A percentile compares a stretch with the other conserved stretches of the same genome.
Conservation (phyloP, 2,113 vertebrate genomes). For the Okapia johnstoni region DNA sequence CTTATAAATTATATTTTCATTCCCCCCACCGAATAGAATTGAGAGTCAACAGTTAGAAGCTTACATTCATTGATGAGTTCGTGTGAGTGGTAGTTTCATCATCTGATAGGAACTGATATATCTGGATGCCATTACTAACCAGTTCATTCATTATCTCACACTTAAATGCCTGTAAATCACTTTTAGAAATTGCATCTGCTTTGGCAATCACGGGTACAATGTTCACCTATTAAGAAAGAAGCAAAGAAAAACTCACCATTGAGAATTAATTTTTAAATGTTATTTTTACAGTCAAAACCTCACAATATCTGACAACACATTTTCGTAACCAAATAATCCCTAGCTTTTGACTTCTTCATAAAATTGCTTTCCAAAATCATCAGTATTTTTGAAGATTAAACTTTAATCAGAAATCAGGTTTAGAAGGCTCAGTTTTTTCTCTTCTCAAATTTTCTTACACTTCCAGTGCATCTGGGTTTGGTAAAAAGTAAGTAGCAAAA, state of each 20-base stretch:
- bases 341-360: background rate
- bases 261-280: background rate
- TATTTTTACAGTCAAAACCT: background rate
- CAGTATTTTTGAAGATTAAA: background rate
- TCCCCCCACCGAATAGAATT: background rate
- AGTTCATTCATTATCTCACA: slow-evolving; percentile 93
- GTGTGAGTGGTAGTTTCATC: slow-evolving; percentile 86
- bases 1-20: background rate
- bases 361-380: background rate
- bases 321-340: background rate
- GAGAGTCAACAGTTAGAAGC: slow-evolving; percentile 42
- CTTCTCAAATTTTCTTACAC: background rate
- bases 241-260: slow-evolving; percentile 6
- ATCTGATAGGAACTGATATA: slow-evolving; percentile 91
- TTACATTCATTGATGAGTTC: slow-evolving; percentile 90
- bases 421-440: background rate
- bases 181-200: slow-evolving; percentile 93
- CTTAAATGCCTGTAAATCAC: slow-evolving; percentile 92
- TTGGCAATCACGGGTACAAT: slow-evolving; percentile 96
- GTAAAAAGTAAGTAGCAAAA: background rate
- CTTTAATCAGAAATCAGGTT: background rate
- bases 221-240: slow-evolving; percentile 87
- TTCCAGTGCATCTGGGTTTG: background rate
- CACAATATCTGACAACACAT: background rate
- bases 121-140: slow-evolving; percentile 87